phyloP scores from a whole-genome alignment of 2,888 invertebrate species.

The Maniola hyperantus region DNA sequence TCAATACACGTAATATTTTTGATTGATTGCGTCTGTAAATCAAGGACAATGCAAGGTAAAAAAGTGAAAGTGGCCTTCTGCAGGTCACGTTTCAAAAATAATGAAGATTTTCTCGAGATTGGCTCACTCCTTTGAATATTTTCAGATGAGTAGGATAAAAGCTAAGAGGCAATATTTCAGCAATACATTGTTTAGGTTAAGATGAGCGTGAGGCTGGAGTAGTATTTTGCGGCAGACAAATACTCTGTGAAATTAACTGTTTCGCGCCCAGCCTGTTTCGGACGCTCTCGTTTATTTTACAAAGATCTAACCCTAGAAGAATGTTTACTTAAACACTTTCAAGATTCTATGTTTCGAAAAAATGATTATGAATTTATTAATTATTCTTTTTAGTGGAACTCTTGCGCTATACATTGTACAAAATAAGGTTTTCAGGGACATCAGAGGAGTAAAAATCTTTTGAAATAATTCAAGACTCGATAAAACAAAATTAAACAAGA shows the following conservation, averaged over 20 bases:
- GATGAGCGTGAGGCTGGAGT: constrained; percentile 57
- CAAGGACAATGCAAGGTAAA: neutral
- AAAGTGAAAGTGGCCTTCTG: neutral
- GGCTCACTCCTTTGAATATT: no score
- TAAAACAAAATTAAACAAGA: no score
- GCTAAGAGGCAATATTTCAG: constrained; percentile 53
- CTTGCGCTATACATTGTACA: no score
- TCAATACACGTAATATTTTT: no score
- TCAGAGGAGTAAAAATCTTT: no score
- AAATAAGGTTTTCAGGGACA: no score
- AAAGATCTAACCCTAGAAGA: constrained; percentile 38
- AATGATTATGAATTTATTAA: neutral
- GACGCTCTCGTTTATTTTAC: constrained; percentile 52
- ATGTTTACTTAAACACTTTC: no score
- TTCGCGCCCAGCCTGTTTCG: constrained; percentile 56
- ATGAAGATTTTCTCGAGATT: neutral
- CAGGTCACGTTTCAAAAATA: neutral
- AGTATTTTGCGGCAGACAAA: constrained; percentile 68
- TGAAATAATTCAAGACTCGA: no score
- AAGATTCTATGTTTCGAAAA: neutral
- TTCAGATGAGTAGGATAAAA: neutral
- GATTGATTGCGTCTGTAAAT: neutral
- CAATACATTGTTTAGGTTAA: constrained; percentile 64
- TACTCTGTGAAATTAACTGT: constrained; percentile 72
- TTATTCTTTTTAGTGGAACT: neutral